These are phyloP conservation scores for Clupea harengus DNA, from an alignment of 2,113 vertebrate genomes.

Conservation along the genomic window DNA sequence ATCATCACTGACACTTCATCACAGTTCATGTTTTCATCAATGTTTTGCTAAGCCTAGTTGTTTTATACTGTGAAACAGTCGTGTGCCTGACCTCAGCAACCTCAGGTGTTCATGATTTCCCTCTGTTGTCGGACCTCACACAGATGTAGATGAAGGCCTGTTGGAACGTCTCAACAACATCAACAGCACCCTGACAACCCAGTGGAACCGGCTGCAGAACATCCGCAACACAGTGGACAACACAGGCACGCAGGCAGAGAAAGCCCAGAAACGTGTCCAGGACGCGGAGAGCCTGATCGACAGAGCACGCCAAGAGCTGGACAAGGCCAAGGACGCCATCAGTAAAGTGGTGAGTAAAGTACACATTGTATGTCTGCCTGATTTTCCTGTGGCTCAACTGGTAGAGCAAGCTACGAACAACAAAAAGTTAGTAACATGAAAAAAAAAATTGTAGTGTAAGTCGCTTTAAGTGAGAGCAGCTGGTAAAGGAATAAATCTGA, in stretches of 20 bases:
- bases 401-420: no score
- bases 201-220: slow-evolving; percentile 87
- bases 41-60: not conserved
- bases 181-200: slow-evolving; percentile 82
- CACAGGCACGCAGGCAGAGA: slow-evolving; percentile 78
- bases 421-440: no score
- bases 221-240: slow-evolving; percentile 82
- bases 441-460: no score
- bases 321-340: slow-evolving; percentile 83
- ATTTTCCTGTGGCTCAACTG: no score
- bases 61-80: no score
- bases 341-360: slow-evolving; percentile 81
- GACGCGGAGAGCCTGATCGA: slow-evolving; percentile 81
- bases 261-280: slow-evolving; percentile 76
- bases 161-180: slow-evolving; percentile 85
- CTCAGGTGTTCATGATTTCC: not conserved
- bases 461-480: no score
- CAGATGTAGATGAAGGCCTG: slow-evolving; percentile 85
- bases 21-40: not conserved
- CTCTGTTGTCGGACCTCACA: not conserved
- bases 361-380: no score
- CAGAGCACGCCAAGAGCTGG: slow-evolving; percentile 82
- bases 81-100: no score
- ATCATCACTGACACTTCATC: not conserved
- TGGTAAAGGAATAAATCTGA: no score